A percentile compares a stretch with the other conserved stretches of the same genome.
These are phyloP conservation scores for Hesperia comma DNA, from an alignment of 2,888 invertebrate species.

Conservation along the genomic window DNA sequence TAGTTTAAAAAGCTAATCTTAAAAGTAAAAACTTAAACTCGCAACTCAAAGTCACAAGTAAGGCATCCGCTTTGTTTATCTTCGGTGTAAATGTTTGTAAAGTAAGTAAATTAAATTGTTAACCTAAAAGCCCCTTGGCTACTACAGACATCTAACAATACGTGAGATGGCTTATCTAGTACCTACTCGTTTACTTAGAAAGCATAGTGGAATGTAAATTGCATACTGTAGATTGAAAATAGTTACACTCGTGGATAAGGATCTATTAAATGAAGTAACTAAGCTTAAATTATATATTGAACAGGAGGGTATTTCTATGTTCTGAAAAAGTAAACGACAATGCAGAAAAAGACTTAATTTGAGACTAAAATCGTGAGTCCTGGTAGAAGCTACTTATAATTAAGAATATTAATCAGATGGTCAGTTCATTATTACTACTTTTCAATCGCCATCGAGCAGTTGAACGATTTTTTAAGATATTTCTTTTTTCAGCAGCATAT, in stretches of 20 bases:
- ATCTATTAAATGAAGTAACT: constrained; percentile 30
- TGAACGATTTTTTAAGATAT: too few relatives aligned
- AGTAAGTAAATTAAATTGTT: constrained; percentile 21
- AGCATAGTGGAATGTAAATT: constrained; percentile 24
- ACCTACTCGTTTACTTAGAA: constrained; percentile 30
- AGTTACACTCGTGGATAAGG: constrained; percentile 26
- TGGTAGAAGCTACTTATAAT: too few relatives aligned
- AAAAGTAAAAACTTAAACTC: background rate
- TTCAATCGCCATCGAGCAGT: too few relatives aligned
- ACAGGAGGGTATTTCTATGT: too few relatives aligned
- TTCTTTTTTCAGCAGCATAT: too few relatives aligned
- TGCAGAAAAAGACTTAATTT: too few relatives aligned
- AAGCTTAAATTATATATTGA: too few relatives aligned
- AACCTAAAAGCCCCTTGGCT: constrained; percentile 29
- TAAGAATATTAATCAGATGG: too few relatives aligned
- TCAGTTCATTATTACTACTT: too few relatives aligned
- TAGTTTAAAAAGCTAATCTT: background rate
- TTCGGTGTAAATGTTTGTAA: constrained; percentile 22
- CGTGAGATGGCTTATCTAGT: constrained; percentile 40
- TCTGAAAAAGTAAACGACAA: too few relatives aligned
- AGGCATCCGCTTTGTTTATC: constrained; percentile 16
- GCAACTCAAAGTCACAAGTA: background rate
- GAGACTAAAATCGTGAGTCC: too few relatives aligned
- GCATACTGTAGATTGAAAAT: constrained; percentile 24
- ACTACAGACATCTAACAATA: constrained; percentile 33